Evolutionary conservation across 2,888 invertebrate genomes (phyloP).

Genomic region (Epinotia ramella): DNA sequence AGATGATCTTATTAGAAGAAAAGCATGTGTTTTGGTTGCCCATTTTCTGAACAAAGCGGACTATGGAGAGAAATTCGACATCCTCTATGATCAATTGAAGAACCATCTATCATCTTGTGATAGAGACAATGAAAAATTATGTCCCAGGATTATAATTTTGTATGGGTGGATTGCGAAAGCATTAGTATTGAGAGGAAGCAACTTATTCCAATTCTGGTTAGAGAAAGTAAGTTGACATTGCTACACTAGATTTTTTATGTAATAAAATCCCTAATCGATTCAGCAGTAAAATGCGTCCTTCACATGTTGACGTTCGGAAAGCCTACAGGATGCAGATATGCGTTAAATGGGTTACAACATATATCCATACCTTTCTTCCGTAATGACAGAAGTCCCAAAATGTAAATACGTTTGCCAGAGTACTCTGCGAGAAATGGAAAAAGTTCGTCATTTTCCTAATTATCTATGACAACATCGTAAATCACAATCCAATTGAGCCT

Average conservation of each 20-base stretch:
- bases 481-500: no score
- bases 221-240: slow-evolving; percentile 65
- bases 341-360: no score
- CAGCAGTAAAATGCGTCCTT: no score
- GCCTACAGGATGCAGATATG: no score
- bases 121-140: slow-evolving; percentile 58
- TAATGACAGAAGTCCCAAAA: no score
- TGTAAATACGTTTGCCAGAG: no score
- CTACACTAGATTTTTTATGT: background rate
- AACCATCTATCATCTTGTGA: slow-evolving; percentile 58
- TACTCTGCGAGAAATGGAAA: no score
- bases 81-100: slow-evolving; percentile 70
- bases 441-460: no score
- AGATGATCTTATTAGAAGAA: slow-evolving; percentile 64
- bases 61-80: slow-evolving; percentile 70
- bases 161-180: slow-evolving; percentile 78
- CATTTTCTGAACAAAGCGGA: slow-evolving; percentile 86
- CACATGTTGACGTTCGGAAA: no score
- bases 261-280: background rate
- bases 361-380: no score
- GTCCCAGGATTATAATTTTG: slow-evolving; percentile 65
- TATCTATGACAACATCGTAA: no score
- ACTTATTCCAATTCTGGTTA: slow-evolving; percentile 72
- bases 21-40: slow-evolving; percentile 81
- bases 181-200: slow-evolving; percentile 72